Base-by-base conservation (phyloP, 92 coral and sea anemone genomes). In the Paramuricea clavata region DNA sequence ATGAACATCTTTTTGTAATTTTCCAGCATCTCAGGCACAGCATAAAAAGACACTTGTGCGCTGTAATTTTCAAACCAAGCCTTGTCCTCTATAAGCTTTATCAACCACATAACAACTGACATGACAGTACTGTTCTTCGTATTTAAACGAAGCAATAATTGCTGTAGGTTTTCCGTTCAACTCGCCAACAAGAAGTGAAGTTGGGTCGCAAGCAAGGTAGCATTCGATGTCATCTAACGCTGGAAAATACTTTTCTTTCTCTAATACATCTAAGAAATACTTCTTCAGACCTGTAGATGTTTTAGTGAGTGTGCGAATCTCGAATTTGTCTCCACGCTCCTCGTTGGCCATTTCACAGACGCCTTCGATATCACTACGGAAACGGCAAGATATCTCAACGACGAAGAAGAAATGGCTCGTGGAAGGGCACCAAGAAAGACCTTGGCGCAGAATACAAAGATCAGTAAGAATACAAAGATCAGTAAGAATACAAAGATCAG, bases 81-180 rank as follows among this genome's bases (percentile, higher is more conserved):
- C 88, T 61, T 54, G 57, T 17, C 81, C 88, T 82, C 92, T 68
- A 50, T 44, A 83, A 47, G 50, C 88, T 47, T 82, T 49, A 6
- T 68, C 68, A 23, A 88, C 77, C 10, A 88, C 21, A n/a, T 0
- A 82, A 62, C 57, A 15, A 0, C 76, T 79, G 28, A 28, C 16
- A 12, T 28, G 42, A 16, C 59, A 61, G 47, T 23, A 88, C n/a
- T 25, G 47, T 1, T 72, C 74, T 10, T 50, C 83, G 76, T 81
- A 81, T 70, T 87, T 88, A 25, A 83, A 10, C 11, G 82, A 1
- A 17, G 49, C 22, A 52, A 35, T 27, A 64, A 28, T 27, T 17
- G 74, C 70, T 1, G 81, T 81, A 3, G 90, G 90, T 81, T 54
- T 87, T 39, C 82, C 90, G 78, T 88, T 74, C 49, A 88, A 19